These are phyloP conservation scores for Halocaridina rubra DNA, from an alignment of 2,888 invertebrate genomes.

Conservation along the genomic window DNA sequence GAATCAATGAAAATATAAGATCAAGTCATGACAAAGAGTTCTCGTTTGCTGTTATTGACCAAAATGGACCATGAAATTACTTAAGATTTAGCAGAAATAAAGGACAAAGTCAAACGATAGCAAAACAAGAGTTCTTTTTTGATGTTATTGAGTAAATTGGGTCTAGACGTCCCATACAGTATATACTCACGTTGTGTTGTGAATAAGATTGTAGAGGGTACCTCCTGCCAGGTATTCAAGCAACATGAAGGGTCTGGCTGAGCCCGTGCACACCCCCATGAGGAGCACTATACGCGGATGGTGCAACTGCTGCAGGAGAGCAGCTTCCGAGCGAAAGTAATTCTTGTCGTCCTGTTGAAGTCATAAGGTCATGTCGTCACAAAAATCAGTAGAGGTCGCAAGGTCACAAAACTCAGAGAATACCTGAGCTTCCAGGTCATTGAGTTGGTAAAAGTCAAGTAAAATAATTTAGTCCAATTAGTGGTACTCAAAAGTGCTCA, in stretches of 20 bases:
- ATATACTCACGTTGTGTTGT: slow-evolving; percentile 47
- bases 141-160: no score
- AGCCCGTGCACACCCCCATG: slow-evolving; percentile 60
- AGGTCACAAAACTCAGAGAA: background rate
- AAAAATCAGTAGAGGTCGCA: background rate
- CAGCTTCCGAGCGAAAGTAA: slow-evolving; percentile 62
- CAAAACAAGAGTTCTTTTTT: no score
- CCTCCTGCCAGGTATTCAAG: slow-evolving; percentile 62
- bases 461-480: no score
- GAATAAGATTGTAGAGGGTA: slow-evolving; percentile 56
- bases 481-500: no score
- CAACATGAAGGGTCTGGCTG: slow-evolving; percentile 59
- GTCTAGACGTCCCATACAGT: no score
- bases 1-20: no score
- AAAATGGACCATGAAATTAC: no score
- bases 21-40: no score
- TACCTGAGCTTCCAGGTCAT: background rate
- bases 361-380: slow-evolving; percentile 2
- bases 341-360: slow-evolving; percentile 60
- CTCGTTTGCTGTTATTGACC: no score
- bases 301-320: slow-evolving; percentile 62
- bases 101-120: no score
- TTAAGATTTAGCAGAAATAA: no score
- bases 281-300: slow-evolving; percentile 61
- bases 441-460: background rate